Conservation (phyloP, 2,113 vertebrate genomes). For the Myotis yumanensis region DNA sequence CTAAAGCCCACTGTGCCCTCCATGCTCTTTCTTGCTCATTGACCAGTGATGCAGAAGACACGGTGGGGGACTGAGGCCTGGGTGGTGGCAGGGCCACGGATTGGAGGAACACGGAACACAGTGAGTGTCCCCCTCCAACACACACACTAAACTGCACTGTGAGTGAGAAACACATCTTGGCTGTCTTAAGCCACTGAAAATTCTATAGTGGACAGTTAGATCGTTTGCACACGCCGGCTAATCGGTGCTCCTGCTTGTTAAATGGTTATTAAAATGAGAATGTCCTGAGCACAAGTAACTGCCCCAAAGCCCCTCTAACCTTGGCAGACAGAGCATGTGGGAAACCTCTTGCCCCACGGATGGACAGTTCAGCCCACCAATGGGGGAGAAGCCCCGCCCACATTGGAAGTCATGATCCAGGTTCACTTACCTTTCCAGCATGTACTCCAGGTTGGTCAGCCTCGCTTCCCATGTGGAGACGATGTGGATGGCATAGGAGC, state of each 20-base stretch:
- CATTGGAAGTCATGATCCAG: neutral
- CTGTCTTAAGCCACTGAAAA: neutral
- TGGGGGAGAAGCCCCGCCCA: neutral
- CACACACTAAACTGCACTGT: neutral
- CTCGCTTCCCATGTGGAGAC: slow-evolving; percentile 83
- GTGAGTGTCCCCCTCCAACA: neutral
- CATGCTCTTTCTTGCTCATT: neutral
- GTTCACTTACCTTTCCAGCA: slow-evolving; percentile 84
- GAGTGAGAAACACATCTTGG: neutral
- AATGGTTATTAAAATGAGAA: slow-evolving; percentile 42
- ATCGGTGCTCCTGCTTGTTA: neutral
- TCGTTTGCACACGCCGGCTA: neutral
- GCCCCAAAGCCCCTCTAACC: neutral
- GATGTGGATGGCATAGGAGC: slow-evolving; percentile 83
- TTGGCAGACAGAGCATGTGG: neutral
- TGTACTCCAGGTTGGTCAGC: slow-evolving; percentile 86
- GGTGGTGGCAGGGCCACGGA: neutral
- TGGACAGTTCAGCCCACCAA: neutral
- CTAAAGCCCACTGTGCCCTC: neutral
- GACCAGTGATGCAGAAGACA: neutral
- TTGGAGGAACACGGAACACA: neutral
- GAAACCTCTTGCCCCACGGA: neutral
- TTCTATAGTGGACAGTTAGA: neutral
- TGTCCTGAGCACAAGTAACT: slow-evolving; percentile 19
- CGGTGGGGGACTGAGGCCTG: neutral